Conservation (phyloP, 2,797 vertebrate species). For the Sebastes diploproa region DNA sequence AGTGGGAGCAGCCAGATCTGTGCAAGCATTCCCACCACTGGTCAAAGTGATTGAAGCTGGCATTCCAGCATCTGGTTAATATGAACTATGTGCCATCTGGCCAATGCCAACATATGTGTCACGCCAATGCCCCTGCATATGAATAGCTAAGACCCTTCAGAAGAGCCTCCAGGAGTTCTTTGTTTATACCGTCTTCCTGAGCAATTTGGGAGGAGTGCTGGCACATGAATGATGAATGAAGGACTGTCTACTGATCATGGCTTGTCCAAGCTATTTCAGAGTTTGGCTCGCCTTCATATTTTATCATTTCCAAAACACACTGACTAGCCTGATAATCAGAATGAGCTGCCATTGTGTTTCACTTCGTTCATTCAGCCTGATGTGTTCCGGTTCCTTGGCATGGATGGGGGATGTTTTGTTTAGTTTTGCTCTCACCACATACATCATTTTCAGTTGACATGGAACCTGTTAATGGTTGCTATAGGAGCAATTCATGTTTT, state of each 20-base stretch:
- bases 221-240: background rate
- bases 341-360: background rate
- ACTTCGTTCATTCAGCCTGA: background rate
- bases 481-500: background rate
- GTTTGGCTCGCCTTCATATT: background rate
- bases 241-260: background rate
- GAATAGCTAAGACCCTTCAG: conserved; percentile 36
- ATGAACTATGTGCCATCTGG: conserved; percentile 51
- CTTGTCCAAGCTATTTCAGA: background rate
- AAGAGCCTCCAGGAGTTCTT: background rate
- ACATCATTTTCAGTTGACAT: background rate
- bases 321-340: background rate
- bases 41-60: conserved; percentile 61
- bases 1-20: conserved; percentile 11
- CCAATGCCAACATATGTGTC: conserved; percentile 35
- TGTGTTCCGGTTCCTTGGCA: background rate
- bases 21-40: conserved; percentile 23
- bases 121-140: conserved; percentile 45
- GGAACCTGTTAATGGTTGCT: background rate
- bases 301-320: background rate
- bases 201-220: background rate
- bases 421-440: background rate
- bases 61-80: conserved; percentile 66
- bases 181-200: background rate
- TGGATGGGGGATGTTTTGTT: background rate